Evolutionary conservation across 2,797 vertebrate genomes (phyloP), one percentile per base, ranked within the genome.

Genomic region (Ataeniobius toweri): DNA sequence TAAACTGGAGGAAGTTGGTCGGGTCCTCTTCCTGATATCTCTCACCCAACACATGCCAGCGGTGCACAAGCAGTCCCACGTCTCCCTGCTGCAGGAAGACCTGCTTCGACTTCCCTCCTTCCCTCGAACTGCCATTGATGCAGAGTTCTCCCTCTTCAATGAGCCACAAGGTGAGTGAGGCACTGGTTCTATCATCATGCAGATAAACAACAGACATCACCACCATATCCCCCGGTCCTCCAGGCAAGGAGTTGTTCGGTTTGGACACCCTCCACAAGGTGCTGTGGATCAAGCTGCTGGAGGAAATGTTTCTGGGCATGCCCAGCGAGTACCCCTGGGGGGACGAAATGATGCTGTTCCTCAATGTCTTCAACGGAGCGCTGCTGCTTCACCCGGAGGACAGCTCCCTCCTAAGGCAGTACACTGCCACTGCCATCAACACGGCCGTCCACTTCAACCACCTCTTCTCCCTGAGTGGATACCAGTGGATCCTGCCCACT

Each of bases 221-320:
- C 1, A 0, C 28, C 31, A 8, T n/a, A 24, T 31, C 36, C 12
- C 1, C 1, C 3, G 5, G 73, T 26, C 0, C 16, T 70, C 76
- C 94, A 95, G 98, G 98, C 0, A 99, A 99, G 88, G 98, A 99
- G 88, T 95, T 99, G 69, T 99, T 99, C 79, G 98, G 98, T 26
- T 93, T 99, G 7, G 98, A 99, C 89, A 99, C 98, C 5, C 97
- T 99, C 73, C 98, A 99, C 90, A 99, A 99, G 89, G 98, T 98
- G 82, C 88, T 99, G 89, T 99, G 98, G 98, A 99, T 99, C 92
- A 99, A 99, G 86, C 96, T 99, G 44, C 94, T 99, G 78, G 98
- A 99, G 89, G 98, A 99, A 89, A 99, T 99, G 98, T 99, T 99
- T 80, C 95, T 99, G 83, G 98, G 98, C 78, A 99, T 99, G 98